Base-by-base conservation (phyloP, 92 coral and sea anemone genomes). In the Galaxea fascicularis region DNA sequence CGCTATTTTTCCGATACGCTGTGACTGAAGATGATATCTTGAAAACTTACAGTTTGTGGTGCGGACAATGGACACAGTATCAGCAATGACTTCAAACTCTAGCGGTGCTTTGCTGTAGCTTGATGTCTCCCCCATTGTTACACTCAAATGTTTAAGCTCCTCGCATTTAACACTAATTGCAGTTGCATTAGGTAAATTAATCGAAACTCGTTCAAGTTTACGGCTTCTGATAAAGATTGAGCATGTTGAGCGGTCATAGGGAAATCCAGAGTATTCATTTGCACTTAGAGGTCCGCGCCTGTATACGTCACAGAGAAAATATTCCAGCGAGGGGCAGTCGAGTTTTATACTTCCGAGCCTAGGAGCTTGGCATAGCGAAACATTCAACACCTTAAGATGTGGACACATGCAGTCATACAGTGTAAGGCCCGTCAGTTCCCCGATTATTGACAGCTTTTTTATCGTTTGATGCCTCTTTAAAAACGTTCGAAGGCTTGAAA, bases 41-140 rank as follows among this genome's bases (percentile, higher is more conserved):
- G 85, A 81, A 44, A 81, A 81, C 77, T 30, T 81, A 26, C 85
- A 81, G 85, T 81, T 69, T 10, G 77, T 81, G 1, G 85, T 81
- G 44, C 41, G 44, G 26, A 81, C 16, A 14, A 35, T 10, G 1
- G 77, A 21, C 12, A 57, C 51, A 9, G 21, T 68, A 18, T 60
- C 56, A 54, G 85, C 76, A 4, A 69, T 39, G 16, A 81, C 85
- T 68, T 81, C 77, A n/a, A 81, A 81, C 27, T 81, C 85, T 3
- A 81, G 35, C 0, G 85, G 35, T 21, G 77, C 77, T 26, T 81
- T 81, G 8, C 41, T 54, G 25, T 70, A 35, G 41, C 76, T 56
- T 69, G 68, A 69, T 17, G 10, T 54, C 54, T 81, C 85, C 1
- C 85, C 54, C 77, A 69, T 81, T 39, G 65, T 68, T 35, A 81